Base-by-base conservation (phyloP, 1,140 invertebrate genomes). In the Vollenhovia emeryi region DNA sequence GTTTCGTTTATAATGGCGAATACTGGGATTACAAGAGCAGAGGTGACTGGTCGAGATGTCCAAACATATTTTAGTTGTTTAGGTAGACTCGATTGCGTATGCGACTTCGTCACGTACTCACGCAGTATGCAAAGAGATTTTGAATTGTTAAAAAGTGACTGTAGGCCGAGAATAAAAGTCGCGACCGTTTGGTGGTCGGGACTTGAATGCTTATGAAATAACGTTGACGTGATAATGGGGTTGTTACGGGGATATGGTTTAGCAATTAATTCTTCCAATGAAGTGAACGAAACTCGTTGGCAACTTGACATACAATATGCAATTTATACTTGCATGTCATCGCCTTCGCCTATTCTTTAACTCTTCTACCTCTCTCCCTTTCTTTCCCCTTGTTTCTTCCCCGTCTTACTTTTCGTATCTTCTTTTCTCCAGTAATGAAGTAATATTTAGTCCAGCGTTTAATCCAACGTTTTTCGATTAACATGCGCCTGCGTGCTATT, bases 11-110 rank as follows among this genome's bases (percentile, higher is more conserved):
- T 95, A 98, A 96, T 85, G 97, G 97, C 82, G 96, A 97, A 89
- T 99, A 99, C 95, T 99, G 99, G 99, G 96, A 98, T 75, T 97
- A 96, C 93, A 99, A 99, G 95, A 96, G 96, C 86, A 97, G 96
- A 85, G 96, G 97, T 92, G 97, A 99, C 94, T 99, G 99, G 99
- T 94, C 96, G 36, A 95, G 94, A 91, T 99, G 99, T 96, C 99
- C 99, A 27, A 96, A 99, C 93, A 99, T 99, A 94, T 99, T 97
- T 96, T 98, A 96, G 94, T 91, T 86, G 86, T 85, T 90, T 90
- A 85, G 64, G 69, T 86, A 66, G 91, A 87, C 82, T 80, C 80
- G 83, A 73, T 85, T 85, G 86, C 73, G 71, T 3, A 88, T 87
- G 68, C 87, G 85, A 91, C 79, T 66, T 57, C 82, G 88, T 68